Percentiles rank a stretch among this genome's conserved stretches.
Evolutionary conservation across 2,888 invertebrate species (phyloP).

Genomic region (Bombyx huttoni): DNA sequence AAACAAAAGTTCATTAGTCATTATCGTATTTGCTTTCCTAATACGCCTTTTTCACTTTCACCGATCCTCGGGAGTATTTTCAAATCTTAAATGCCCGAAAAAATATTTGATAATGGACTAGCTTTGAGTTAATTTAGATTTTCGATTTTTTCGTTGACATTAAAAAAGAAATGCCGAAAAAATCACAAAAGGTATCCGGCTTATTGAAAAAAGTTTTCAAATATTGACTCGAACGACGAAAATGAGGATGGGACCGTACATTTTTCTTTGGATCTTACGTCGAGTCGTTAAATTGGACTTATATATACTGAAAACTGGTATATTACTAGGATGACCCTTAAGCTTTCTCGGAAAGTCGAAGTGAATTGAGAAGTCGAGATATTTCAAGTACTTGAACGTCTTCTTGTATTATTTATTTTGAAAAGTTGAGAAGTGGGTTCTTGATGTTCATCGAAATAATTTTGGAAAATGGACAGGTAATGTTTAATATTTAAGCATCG

Average conservation of each 20-base stretch:
- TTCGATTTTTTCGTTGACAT: neutral
- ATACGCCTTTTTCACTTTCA: no score
- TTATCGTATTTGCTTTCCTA: no score
- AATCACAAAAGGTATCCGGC: neutral
- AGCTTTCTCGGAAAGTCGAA: neutral
- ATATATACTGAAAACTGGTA: neutral
- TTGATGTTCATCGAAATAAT: no score
- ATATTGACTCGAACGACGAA: neutral
- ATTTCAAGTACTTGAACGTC: neutral
- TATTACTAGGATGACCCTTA: neutral
- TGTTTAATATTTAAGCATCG: no score
- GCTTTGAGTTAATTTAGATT: no score
- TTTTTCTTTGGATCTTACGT: neutral
- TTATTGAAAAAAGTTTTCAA: neutral
- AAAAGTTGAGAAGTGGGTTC: no score
- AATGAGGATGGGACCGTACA: neutral
- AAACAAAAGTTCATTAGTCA: no score
- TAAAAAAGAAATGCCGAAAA: conserved; percentile 1
- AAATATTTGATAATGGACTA: no score
- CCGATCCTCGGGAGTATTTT: no score
- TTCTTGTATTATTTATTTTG: neutral
- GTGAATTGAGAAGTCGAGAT: neutral
- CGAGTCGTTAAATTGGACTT: neutral
- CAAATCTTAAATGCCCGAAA: no score
- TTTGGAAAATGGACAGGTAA: no score